Percentiles rank a stretch among this genome's conserved stretches.
phyloP scores from a whole-genome alignment of 2,888 invertebrate genomes.

The Paralinhomoeus sp. region DNA sequence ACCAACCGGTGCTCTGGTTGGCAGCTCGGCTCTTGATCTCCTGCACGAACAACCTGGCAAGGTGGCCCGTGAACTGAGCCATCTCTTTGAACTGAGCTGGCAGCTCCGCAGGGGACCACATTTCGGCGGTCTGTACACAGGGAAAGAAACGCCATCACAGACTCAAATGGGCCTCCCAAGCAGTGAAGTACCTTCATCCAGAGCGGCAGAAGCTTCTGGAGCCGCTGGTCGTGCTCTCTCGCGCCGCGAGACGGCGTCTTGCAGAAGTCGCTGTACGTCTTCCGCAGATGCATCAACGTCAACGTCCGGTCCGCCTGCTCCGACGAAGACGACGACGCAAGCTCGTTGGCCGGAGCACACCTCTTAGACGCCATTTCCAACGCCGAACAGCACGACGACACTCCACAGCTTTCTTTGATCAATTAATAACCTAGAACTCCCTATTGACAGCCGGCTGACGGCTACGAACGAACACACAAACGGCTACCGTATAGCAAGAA shows the following conservation, averaged over 20 bases:
- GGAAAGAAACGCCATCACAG: too few species aligned
- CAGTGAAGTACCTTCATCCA: slow-evolving; percentile 48
- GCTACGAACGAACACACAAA: too few species aligned
- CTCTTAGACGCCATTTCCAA: too few species aligned
- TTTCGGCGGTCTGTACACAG: too few species aligned
- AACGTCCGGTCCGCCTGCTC: slow-evolving; percentile 47
- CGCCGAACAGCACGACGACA: too few species aligned
- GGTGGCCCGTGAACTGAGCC: slow-evolving; percentile 72
- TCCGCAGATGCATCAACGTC: slow-evolving; percentile 81
- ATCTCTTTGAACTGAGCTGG: slow-evolving; percentile 92
- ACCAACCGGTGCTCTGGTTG: slow-evolving; percentile 50
- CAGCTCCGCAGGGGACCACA: slow-evolving; percentile 43
- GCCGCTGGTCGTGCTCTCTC: slow-evolving; percentile 62
- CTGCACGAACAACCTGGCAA: slow-evolving; percentile 80
- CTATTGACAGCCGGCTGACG: too few species aligned
- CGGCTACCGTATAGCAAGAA: too few species aligned
- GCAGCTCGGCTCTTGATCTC: slow-evolving; percentile 76
- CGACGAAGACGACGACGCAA: too few species aligned
- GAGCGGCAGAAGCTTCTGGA: slow-evolving; percentile 87
- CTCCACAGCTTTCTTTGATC: too few species aligned
- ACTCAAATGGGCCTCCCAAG: too few species aligned
- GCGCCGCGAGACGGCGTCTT: slow-evolving; percentile 61
- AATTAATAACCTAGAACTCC: too few species aligned
- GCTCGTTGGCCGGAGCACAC: too few species aligned
- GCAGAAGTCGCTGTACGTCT: slow-evolving; percentile 76